Percentiles rank a stretch among this genome's conserved stretches.
These are phyloP conservation scores for Geotrypetes seraphini DNA, from an alignment of 2,797 vertebrate genomes.

Conservation along the genomic window DNA sequence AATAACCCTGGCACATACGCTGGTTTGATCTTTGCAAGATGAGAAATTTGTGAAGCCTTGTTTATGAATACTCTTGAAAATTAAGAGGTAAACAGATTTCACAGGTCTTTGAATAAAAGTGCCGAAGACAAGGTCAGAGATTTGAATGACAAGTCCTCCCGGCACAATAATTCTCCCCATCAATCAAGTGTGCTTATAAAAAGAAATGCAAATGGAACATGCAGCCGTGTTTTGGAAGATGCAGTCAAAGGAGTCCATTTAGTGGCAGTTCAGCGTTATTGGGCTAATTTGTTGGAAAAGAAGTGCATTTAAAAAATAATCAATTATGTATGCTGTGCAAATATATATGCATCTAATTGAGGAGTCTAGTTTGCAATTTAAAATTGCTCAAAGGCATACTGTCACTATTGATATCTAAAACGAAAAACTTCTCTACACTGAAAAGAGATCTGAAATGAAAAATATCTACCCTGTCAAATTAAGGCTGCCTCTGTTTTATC, in stretches of 20 bases:
- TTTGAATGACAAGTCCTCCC: conserved; percentile 13
- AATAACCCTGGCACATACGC: conserved; percentile 20
- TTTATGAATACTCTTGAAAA: conserved; percentile 27
- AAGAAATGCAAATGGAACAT: conserved; percentile 8
- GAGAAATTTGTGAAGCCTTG: conserved; percentile 22
- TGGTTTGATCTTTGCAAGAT: conserved; percentile 19
- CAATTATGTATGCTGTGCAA: neutral
- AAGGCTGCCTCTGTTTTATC: neutral
- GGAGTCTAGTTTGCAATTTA: neutral
- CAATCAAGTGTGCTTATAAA: conserved; percentile 33
- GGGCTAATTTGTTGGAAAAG: neutral
- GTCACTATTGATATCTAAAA: neutral
- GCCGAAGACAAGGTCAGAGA: conserved; percentile 26
- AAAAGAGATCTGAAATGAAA: conserved; percentile 4
- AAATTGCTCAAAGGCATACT: neutral
- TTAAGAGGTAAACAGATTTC: conserved; percentile 34
- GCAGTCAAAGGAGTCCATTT: neutral
- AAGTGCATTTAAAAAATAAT: too few species aligned
- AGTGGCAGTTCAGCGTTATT: conserved; percentile 4
- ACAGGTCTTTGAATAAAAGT: conserved; percentile 12
- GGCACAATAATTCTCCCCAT: conserved; percentile 5
- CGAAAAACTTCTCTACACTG: too few species aligned
- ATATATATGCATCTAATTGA: neutral
- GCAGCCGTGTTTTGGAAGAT: conserved; percentile 7
- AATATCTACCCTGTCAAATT: neutral